phyloP scores from a whole-genome alignment of 2,797 vertebrate genomes.

The Loris lydekkerianus region DNA sequence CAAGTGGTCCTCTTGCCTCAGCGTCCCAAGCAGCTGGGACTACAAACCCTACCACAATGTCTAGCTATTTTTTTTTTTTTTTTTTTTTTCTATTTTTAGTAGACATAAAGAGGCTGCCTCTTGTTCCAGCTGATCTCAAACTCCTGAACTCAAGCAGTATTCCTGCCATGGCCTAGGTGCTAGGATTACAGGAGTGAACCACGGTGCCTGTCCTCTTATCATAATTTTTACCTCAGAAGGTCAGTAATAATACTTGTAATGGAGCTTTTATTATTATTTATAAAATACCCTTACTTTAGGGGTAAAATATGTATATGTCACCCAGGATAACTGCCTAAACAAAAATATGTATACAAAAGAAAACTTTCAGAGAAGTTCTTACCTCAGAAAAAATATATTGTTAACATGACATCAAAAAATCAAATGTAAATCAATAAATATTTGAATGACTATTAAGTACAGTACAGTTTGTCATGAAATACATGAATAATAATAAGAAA shows the following conservation, averaged over 20 bases:
- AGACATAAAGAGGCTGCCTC: too few species aligned
- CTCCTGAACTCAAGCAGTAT: too few species aligned
- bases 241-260: not conserved
- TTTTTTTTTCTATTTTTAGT: too few species aligned
- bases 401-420: constrained; percentile 58
- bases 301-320: constrained; percentile 26
- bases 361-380: constrained; percentile 30
- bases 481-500: not conserved
- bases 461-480: not conserved
- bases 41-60: too few species aligned
- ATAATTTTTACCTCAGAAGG: constrained; percentile 15
- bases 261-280: constrained; percentile 47
- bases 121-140: too few species aligned
- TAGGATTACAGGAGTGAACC: too few species aligned
- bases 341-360: constrained; percentile 51
- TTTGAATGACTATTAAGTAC: not conserved
- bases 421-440: constrained; percentile 42
- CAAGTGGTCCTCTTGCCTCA: too few species aligned
- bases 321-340: constrained; percentile 24
- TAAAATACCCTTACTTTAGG: constrained; percentile 40
- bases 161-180: too few species aligned
- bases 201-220: not conserved
- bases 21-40: too few species aligned
- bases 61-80: too few species aligned
- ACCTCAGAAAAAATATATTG: constrained; percentile 8